These are phyloP conservation scores for Macropus fuliginosus DNA, from an alignment of 2,797 vertebrate genomes.

Conservation along the genomic window DNA sequence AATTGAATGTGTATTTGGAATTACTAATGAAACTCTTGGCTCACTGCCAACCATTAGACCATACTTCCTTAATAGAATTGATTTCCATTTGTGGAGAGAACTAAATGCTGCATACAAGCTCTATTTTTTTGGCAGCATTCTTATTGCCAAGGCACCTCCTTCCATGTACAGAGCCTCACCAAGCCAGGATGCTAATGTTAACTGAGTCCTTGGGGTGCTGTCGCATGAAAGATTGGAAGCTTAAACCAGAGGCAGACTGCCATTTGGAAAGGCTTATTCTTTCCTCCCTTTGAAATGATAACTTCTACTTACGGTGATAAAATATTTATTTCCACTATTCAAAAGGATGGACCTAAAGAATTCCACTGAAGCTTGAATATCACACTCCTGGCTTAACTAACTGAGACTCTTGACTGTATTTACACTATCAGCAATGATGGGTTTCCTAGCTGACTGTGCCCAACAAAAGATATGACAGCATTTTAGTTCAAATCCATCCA, in stretches of 20 bases:
- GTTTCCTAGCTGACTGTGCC: conserved; percentile 37
- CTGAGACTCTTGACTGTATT: conserved; percentile 12
- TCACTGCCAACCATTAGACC: conserved; percentile 8
- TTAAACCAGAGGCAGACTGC: conserved; percentile 24
- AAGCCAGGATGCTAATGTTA: conserved; percentile 13
- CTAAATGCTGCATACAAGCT: not conserved
- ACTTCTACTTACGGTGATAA: not conserved
- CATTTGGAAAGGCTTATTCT: conserved; percentile 31
- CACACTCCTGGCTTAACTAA: conserved; percentile 25
- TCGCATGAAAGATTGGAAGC: conserved; percentile 2
- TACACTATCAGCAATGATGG: not conserved
- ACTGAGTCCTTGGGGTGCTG: not conserved
- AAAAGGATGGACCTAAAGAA: not conserved
- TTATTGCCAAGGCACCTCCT: not conserved
- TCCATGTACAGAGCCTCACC: conserved; percentile 14
- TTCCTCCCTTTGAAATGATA: conserved; percentile 22
- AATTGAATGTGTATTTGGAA: conserved; percentile 49
- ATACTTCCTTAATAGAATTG: conserved; percentile 34
- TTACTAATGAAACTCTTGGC: conserved; percentile 37
- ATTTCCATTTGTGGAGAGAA: conserved; percentile 30
- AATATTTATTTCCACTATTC: conserved; percentile 31
- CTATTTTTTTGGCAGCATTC: not conserved
- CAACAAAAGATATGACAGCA: conserved; percentile 48
- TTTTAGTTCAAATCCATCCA: conserved; percentile 57
- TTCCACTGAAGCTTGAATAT: conserved; percentile 36